Conservation (phyloP, 2,797 vertebrate species). For the Danio jaintianensis region DNA sequence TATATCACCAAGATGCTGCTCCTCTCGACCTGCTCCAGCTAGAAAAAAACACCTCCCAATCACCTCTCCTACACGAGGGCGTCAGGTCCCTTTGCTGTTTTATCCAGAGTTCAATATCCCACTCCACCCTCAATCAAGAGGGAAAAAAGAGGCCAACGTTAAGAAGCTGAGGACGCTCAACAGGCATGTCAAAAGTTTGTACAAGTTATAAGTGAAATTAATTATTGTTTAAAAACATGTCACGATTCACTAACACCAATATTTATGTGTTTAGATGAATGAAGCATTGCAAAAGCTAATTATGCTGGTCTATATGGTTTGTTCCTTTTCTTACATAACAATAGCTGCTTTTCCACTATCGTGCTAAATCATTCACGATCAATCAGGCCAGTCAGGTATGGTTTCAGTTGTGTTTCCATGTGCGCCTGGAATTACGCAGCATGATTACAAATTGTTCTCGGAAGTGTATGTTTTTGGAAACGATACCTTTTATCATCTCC, state of each 20-base stretch:
- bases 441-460: too few relatives aligned
- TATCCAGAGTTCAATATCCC: constrained; percentile 55
- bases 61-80: constrained; percentile 56
- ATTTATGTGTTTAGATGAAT: not conserved
- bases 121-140: constrained; percentile 56
- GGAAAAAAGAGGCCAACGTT: constrained; percentile 57
- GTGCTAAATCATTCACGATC: too few relatives aligned
- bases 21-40: constrained; percentile 53
- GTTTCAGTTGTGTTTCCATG: too few relatives aligned
- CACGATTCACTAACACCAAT: not conserved
- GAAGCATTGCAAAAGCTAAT: not conserved
- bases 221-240: not conserved
- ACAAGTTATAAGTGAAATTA: not conserved
- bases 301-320: not conserved
- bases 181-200: constrained; percentile 35
- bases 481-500: too few relatives aligned
- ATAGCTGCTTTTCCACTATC: too few relatives aligned
- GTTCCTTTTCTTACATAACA: not conserved
- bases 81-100: constrained; percentile 47
- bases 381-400: too few relatives aligned
- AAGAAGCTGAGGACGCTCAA: constrained; percentile 25
- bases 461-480: too few relatives aligned
- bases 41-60: constrained; percentile 55
- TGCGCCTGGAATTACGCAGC: too few relatives aligned
- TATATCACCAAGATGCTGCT: constrained; percentile 65